phyloP scores from a whole-genome alignment of 2,113 vertebrate species.

The Pseudorectes ferrugineus region DNA sequence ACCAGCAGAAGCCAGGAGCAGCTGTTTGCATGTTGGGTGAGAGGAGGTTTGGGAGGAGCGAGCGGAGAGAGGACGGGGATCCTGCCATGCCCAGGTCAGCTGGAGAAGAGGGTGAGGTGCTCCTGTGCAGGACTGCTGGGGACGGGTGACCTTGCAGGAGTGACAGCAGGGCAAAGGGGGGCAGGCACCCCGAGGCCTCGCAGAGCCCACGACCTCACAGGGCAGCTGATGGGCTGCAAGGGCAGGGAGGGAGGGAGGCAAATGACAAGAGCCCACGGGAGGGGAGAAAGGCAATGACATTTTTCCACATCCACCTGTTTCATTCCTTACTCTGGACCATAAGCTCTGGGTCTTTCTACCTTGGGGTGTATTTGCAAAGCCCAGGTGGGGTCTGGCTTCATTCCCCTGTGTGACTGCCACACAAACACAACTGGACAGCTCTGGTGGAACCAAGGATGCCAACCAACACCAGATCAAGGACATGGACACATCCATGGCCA shows the following conservation, averaged over 20 bases:
- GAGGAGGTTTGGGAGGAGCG: not conserved
- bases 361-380: not conserved
- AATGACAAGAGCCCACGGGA: not conserved
- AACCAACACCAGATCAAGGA: not conserved
- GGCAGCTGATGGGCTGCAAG: not conserved
- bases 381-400: not conserved
- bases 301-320: not conserved
- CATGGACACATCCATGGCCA: not conserved
- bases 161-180: not conserved
- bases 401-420: fast-evolving
- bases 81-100: fast-evolving
- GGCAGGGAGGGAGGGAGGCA: not conserved
- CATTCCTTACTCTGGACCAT: fast-evolving
- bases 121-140: not conserved
- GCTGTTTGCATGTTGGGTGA: fast-evolving
- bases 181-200: fast-evolving
- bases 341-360: not conserved
- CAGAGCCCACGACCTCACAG: not conserved
- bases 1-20: not conserved
- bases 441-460: not conserved
- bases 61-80: not conserved
- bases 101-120: not conserved
- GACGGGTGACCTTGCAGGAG: not conserved
- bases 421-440: not conserved
- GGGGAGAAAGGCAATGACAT: not conserved